Percentiles rank a stretch among this genome's conserved stretches.
Conservation (phyloP, 30 jellyfish, hydroid and myxozoan species). For the Mastigias papua region DNA sequence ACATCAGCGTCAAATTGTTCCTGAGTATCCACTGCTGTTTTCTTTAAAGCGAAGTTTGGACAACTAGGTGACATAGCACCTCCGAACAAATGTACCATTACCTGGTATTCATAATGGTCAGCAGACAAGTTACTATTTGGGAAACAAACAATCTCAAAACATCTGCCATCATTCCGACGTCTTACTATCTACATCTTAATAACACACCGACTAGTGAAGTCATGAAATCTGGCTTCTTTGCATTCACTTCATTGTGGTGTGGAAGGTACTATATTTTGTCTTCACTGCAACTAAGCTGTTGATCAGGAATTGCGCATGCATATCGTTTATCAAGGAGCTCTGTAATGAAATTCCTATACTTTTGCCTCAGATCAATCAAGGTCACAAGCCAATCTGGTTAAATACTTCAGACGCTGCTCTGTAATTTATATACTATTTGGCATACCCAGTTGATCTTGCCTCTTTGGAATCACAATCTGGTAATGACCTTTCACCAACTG, state of each 20-base stretch:
- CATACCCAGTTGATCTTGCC: conserved; percentile 18
- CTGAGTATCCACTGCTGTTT: background rate
- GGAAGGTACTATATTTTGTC: background rate
- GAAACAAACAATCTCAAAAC: background rate
- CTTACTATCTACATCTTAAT: background rate
- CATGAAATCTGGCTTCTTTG: background rate
- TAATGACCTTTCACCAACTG: conserved; percentile 58
- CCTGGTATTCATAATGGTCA: background rate
- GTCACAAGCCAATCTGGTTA: conserved; percentile 27
- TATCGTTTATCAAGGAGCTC: conserved; percentile 17
- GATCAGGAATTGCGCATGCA: conserved; percentile 48
- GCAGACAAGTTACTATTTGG: background rate
- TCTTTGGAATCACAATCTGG: conserved; percentile 57
- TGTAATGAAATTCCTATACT: conserved; percentile 46
- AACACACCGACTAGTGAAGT: background rate
- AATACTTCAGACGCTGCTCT: conserved; percentile 15
- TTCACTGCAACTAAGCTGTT: conserved; percentile 9
- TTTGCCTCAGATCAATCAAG: background rate
- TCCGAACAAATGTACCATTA: no score
- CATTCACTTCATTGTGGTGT: background rate
- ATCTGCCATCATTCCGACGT: background rate
- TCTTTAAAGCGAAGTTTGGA: background rate
- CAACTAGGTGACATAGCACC: no score
- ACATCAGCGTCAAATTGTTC: background rate
- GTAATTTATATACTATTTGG: conserved; percentile 41